Percentiles rank a stretch among this genome's conserved stretches.
These are phyloP conservation scores for Choristoneura fumiferana DNA, from an alignment of 1,140 invertebrate genomes.

Conservation along the genomic window DNA sequence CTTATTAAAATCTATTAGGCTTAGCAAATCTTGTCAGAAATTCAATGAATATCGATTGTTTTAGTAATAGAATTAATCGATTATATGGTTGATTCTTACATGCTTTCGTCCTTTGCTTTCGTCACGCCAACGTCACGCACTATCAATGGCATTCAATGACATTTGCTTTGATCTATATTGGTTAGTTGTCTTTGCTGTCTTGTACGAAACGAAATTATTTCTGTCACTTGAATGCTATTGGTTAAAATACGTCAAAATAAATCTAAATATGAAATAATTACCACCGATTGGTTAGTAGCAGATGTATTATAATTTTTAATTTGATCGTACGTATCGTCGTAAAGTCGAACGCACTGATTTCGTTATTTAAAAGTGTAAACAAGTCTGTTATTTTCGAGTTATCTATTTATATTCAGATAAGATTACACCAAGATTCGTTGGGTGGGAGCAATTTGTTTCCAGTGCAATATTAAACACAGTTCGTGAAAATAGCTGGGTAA, in stretches of 20 bases:
- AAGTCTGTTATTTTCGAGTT: conserved; percentile 14
- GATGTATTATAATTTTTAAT: neutral
- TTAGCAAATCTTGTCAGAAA: neutral
- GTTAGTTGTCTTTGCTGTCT: neutral
- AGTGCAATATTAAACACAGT: neutral
- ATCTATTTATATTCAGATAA: conserved; percentile 17
- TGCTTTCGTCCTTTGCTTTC: neutral
- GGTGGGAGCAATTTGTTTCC: neutral
- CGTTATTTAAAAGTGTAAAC: conserved; percentile 17
- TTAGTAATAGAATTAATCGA: neutral
- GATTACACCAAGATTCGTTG: neutral
- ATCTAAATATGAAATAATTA: no score
- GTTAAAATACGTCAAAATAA: neutral
- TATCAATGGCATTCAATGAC: no score
- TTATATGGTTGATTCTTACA: neutral
- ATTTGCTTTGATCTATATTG: neutral
- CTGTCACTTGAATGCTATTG: neutral
- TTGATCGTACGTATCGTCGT: no score
- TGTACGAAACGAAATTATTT: neutral
- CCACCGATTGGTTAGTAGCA: neutral
- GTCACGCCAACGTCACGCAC: no score
- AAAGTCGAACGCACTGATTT: neutral
- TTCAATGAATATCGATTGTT: neutral
- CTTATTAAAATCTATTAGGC: no score
- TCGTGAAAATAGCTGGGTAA: neutral